Evolutionary conservation across 2,797 vertebrate species (phyloP).

Genomic region (Cottoperca gobio): DNA sequence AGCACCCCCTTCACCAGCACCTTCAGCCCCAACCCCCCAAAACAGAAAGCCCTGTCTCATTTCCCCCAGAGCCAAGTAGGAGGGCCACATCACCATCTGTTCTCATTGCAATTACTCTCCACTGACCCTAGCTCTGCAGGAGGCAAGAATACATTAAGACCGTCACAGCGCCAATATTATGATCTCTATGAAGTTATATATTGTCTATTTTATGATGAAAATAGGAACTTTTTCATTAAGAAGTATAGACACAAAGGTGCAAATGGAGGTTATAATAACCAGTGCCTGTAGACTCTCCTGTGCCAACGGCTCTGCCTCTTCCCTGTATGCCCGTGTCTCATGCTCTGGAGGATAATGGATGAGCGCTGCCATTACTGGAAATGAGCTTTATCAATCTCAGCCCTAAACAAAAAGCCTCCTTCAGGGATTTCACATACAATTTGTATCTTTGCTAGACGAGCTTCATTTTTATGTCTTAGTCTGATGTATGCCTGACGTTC

Average conservation of each 20-base stretch:
- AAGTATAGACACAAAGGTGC: constrained; percentile 40
- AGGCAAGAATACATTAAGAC: constrained; percentile 55
- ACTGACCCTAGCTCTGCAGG: constrained; percentile 54
- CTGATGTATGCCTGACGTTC: constrained; percentile 52
- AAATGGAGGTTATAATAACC: constrained; percentile 56
- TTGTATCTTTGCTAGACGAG: constrained; percentile 45
- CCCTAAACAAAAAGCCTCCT: constrained; percentile 42
- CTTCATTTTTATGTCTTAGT: constrained; percentile 49
- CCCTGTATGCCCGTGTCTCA: constrained; percentile 17
- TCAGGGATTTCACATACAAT: constrained; percentile 40
- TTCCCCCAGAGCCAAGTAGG: constrained; percentile 60
- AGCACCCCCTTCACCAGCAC: neutral
- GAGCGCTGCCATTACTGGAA: constrained; percentile 53
- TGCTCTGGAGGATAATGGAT: constrained; percentile 60
- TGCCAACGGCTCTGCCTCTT: constrained; percentile 33
- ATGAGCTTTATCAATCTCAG: constrained; percentile 64
- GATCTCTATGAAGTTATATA: constrained; percentile 35
- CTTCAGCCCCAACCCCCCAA: constrained; percentile 8
- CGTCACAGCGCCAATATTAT: constrained; percentile 36
- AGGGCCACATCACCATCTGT: constrained; percentile 75
- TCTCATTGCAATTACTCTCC: constrained; percentile 66
- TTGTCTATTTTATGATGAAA: constrained; percentile 34
- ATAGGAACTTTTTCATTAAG: constrained; percentile 39
- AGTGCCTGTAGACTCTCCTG: constrained; percentile 22
- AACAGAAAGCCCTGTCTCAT: constrained; percentile 36